Evolutionary conservation across 2,113 vertebrate genomes (phyloP).

Genomic region (Cisticola juncidis): DNA sequence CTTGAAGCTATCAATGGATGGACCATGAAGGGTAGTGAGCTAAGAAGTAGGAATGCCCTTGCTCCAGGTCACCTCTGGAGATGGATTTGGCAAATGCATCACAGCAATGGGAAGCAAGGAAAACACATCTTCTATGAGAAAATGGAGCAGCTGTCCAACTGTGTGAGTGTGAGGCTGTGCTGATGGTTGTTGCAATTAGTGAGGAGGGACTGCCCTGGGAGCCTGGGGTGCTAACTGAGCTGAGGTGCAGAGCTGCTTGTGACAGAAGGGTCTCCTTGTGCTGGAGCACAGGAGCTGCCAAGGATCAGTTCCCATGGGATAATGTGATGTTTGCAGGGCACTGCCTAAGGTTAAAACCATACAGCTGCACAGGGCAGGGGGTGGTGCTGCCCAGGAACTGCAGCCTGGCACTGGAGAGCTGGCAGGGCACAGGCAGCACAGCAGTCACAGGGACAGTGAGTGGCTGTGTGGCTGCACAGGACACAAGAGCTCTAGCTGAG

Average conservation of each 20-base stretch:
- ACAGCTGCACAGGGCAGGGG: neutral
- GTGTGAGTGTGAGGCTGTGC: neutral
- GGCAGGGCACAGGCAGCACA: neutral
- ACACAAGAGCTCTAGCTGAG: neutral
- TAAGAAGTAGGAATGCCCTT: conserved; percentile 73
- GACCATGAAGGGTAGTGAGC: neutral
- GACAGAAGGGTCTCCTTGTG: neutral
- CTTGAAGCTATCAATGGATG: conserved; percentile 54
- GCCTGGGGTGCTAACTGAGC: neutral
- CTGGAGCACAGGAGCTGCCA: neutral
- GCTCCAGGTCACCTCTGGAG: conserved; percentile 78
- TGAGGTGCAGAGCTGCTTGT: neutral
- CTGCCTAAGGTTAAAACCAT: neutral
- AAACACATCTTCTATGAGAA: neutral
- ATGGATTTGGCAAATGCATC: conserved; percentile 70
- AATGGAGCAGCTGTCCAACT: neutral
- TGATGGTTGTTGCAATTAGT: neutral
- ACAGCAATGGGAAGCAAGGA: neutral
- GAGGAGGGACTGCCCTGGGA: neutral
- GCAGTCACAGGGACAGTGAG: neutral
- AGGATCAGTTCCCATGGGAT: neutral
- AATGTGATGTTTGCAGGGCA: neutral
- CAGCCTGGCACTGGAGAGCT: neutral
- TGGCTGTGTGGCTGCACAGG: neutral
- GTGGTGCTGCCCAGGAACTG: neutral